A percentile compares a stretch with the other conserved stretches of the same genome.
Evolutionary conservation across 2,113 vertebrate genomes (phyloP).

Genomic region (Macaca fascicularis): DNA sequence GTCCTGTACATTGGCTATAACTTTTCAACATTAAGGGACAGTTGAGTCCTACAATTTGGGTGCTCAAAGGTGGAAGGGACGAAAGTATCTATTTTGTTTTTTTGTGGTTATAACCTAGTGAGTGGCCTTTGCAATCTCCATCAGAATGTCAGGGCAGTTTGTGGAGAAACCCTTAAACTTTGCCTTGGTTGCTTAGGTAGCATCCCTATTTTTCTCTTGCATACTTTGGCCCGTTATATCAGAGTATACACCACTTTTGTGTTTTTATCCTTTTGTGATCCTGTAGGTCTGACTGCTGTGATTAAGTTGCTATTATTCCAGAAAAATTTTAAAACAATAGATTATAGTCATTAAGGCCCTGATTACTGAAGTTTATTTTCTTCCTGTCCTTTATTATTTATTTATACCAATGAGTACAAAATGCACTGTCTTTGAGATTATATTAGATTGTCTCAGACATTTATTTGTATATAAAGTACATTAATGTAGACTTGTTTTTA

Average conservation of each 20-base stretch:
- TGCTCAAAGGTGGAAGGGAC: neutral
- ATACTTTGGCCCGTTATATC: accelerated
- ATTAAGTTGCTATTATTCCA: neutral
- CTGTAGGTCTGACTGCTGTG: neutral
- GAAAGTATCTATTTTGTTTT: neutral
- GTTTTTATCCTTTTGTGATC: neutral
- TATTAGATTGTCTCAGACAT: neutral
- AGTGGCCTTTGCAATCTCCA: neutral
- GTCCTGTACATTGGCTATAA: neutral
- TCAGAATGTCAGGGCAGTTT: neutral
- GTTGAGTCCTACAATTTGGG: neutral
- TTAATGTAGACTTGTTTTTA: neutral
- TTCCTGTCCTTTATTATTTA: neutral
- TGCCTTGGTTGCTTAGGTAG: neutral
- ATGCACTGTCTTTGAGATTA: neutral
- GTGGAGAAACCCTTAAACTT: neutral
- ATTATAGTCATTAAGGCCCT: neutral
- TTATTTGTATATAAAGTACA: neutral
- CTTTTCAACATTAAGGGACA: neutral
- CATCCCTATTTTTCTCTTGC: neutral
- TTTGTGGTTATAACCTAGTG: neutral
- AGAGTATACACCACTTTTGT: neutral
- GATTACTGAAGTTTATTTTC: neutral
- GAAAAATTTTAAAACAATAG: neutral
- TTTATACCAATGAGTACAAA: neutral